Conservation (phyloP, 2,797 vertebrate genomes). For the Oryzias sinensis region DNA sequence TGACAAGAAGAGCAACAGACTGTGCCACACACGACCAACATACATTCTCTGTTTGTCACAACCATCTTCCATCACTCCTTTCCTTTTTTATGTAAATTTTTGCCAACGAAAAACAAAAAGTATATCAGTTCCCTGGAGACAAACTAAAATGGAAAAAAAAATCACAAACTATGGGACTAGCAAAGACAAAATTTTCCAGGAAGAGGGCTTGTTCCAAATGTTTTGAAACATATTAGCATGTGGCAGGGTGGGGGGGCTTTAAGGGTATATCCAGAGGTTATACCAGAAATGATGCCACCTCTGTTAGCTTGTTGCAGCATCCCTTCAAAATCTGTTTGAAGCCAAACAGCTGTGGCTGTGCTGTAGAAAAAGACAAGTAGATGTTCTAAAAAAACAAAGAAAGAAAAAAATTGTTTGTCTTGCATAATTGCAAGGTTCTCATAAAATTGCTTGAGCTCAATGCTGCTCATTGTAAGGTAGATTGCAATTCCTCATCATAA, state of each 20-base stretch:
- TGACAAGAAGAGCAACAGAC: conserved; percentile 23
- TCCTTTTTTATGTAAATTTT: conserved; percentile 4
- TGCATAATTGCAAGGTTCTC: conserved; percentile 16
- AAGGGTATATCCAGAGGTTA: conserved; percentile 21
- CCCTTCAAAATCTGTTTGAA: conserved; percentile 41
- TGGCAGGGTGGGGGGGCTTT: conserved; percentile 21
- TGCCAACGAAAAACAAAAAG: not conserved
- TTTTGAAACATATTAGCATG: conserved; percentile 25
- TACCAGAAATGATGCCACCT: conserved; percentile 33
- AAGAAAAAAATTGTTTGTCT: conserved; percentile 11
- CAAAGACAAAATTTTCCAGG: conserved; percentile 4
- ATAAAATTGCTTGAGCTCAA: conserved; percentile 19
- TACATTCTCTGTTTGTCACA: not conserved
- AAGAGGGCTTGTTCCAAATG: conserved; percentile 7
- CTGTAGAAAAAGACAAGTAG: conserved; percentile 50
- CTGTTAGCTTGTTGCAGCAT: conserved; percentile 32
- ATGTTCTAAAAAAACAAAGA: conserved; percentile 25
- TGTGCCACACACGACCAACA: conserved; percentile 10
- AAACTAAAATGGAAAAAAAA: conserved; percentile 2
- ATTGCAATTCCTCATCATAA: conserved; percentile 39
- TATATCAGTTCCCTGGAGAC: conserved; percentile 17
- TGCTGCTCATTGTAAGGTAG: conserved; percentile 18
- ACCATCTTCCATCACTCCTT: conserved; percentile 2
- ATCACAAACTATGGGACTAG: not conserved
- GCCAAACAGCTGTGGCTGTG: conserved; percentile 4